Evolutionary conservation across 1,140 invertebrate genomes (phyloP).

Genomic region (Gonioctena quinquepunctata): DNA sequence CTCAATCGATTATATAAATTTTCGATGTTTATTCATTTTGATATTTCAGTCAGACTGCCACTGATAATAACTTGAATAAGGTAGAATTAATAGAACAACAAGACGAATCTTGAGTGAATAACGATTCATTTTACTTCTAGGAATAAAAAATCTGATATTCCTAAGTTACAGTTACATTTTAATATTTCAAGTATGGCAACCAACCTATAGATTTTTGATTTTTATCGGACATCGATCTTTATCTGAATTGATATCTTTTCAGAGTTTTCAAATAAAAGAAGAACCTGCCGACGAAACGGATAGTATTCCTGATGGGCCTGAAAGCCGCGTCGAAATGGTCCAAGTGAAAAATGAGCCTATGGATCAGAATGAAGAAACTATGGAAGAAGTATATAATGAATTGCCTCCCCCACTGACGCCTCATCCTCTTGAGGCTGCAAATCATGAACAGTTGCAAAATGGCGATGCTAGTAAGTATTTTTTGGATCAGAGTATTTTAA

Average conservation of each 20-base stretch:
- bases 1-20: no score
- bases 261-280: slow-evolving; percentile 43
- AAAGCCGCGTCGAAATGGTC: not conserved
- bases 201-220: not conserved
- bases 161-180: not conserved
- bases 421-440: not conserved
- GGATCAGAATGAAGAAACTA: slow-evolving; percentile 9
- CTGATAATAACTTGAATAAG: no score
- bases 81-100: no score
- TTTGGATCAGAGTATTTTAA: no score
- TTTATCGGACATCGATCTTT: not conserved
- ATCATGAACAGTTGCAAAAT: not conserved
- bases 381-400: slow-evolving; percentile 29
- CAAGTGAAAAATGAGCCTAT: slow-evolving; percentile 22
- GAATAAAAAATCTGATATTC: not conserved
- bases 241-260: slow-evolving; percentile 9
- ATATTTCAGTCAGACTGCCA: no score
- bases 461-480: slow-evolving; percentile 3
- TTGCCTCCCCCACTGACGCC: slow-evolving; percentile 18
- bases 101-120: no score
- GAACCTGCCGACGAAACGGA: slow-evolving; percentile 21
- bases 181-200: not conserved
- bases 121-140: not conserved
- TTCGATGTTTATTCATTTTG: no score
- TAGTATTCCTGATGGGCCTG: not conserved